These are phyloP conservation scores for Phalacrocorax aristotelis DNA, from an alignment of 2,113 vertebrate genomes.

Conservation along the genomic window DNA sequence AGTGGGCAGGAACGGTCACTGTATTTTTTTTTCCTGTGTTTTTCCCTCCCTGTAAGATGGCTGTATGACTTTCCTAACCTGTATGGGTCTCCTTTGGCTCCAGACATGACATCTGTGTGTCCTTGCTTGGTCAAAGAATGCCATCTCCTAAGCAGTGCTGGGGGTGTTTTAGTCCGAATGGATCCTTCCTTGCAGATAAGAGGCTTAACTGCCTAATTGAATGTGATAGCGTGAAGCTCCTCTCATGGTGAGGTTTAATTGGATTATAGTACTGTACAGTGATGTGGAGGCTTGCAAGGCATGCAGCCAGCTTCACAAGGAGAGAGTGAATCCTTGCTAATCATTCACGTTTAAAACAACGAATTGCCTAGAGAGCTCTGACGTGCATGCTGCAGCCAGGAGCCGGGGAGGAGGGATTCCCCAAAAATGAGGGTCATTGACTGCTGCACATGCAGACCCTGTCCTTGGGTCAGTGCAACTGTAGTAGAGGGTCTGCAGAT, in stretches of 20 bases:
- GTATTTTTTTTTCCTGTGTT: not conserved
- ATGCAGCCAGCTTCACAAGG: slow-evolving; percentile 25
- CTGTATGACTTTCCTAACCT: not conserved
- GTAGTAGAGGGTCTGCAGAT: not conserved
- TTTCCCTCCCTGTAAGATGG: not conserved
- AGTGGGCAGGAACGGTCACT: not conserved
- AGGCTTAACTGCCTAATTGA: slow-evolving; percentile 53
- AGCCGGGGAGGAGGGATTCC: not conserved
- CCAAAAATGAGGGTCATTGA: not conserved
- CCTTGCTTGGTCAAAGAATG: not conserved
- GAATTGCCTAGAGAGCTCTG: not conserved
- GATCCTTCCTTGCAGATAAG: not conserved
- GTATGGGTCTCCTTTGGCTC: not conserved
- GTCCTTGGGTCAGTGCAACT: not conserved
- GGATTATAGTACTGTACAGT: slow-evolving; percentile 51
- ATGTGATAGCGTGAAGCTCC: slow-evolving; percentile 53
- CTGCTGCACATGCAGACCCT: not conserved
- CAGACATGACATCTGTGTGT: not conserved
- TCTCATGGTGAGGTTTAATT: slow-evolving; percentile 60
- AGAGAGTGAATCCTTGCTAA: slow-evolving; percentile 46
- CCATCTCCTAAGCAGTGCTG: not conserved
- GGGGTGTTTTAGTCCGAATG: not conserved
- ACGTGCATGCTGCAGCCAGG: not conserved
- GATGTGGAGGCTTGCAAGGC: slow-evolving; percentile 36
- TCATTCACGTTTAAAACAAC: slow-evolving; percentile 23